Evolutionary conservation across 1,140 invertebrate species (phyloP).

Genomic region (Drosophila bifasciata): DNA sequence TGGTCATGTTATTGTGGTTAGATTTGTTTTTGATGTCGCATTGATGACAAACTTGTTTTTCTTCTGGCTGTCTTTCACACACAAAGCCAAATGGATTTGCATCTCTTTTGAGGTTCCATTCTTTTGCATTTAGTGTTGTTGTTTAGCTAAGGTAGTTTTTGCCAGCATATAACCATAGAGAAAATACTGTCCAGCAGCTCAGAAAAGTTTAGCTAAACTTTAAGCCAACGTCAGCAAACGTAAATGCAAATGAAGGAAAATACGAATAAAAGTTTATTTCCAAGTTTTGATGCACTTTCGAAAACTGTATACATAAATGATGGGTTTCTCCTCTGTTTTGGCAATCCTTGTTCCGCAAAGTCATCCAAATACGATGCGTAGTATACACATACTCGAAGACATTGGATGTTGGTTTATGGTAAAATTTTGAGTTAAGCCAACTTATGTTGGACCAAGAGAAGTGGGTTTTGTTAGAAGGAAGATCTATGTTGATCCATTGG

Average conservation of each 20-base stretch:
- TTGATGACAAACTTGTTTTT: slow-evolving; percentile 57
- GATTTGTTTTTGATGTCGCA: slow-evolving; percentile 46
- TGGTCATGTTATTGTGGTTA: slow-evolving; percentile 45
- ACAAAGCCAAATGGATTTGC: slow-evolving; percentile 39
- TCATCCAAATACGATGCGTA: too few species aligned
- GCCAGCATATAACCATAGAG: slow-evolving; percentile 39
- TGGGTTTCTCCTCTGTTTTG: slow-evolving; percentile 16
- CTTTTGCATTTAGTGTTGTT: slow-evolving; percentile 20
- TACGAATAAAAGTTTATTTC: slow-evolving; percentile 53
- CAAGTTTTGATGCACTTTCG: slow-evolving; percentile 50
- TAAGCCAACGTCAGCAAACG: slow-evolving; percentile 51
- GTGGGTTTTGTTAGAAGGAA: not conserved
- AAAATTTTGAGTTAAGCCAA: slow-evolving; percentile 5
- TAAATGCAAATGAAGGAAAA: slow-evolving; percentile 47
- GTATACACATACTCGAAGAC: slow-evolving; percentile 7
- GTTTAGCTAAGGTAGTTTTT: slow-evolving; percentile 50
- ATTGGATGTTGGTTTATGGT: not conserved
- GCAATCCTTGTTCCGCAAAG: not conserved
- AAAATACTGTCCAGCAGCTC: slow-evolving; percentile 62
- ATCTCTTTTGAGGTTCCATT: slow-evolving; percentile 18
- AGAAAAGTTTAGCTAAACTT: slow-evolving; percentile 59
- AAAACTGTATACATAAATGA: slow-evolving; percentile 47
- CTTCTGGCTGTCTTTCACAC: slow-evolving; percentile 22
- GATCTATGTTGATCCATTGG: not conserved
- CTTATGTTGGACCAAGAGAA: slow-evolving; percentile 16